phyloP scores from a whole-genome alignment of 2,797 vertebrate genomes.

The Myioborus melanocephalus region DNA sequence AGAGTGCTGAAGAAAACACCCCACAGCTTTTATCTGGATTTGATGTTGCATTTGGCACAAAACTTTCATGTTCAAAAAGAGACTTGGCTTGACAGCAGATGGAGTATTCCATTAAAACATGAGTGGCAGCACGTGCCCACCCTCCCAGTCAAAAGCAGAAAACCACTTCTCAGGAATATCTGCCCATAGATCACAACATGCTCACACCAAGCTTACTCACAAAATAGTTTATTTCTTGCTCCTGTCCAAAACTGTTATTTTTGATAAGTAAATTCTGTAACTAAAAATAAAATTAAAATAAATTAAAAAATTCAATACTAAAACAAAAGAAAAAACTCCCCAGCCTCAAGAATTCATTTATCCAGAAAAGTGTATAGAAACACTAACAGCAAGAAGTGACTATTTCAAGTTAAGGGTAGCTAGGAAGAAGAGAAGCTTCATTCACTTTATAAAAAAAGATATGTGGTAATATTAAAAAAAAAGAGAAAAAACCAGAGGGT shows the following conservation, averaged over 20 bases:
- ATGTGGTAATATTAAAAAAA: neutral
- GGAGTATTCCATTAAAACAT: conserved; percentile 22
- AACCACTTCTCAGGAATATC: neutral
- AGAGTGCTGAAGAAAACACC: neutral
- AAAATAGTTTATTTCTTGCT: neutral
- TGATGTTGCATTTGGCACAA: conserved; percentile 25
- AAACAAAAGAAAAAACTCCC: neutral
- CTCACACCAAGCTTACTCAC: neutral
- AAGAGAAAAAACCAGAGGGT: neutral
- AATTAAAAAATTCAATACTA: neutral
- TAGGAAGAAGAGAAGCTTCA: neutral
- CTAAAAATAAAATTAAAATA: neutral
- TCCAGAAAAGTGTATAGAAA: neutral
- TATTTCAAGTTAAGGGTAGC: neutral
- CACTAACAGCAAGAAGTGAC: neutral
- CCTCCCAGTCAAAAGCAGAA: conserved; percentile 1
- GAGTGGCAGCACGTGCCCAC: neutral
- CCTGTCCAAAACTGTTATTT: neutral
- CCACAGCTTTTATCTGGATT: neutral
- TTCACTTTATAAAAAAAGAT: neutral
- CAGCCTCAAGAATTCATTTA: neutral
- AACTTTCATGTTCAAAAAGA: neutral
- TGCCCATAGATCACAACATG: neutral
- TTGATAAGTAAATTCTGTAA: neutral
- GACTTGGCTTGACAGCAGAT: conserved; percentile 35